Evolutionary conservation across 2,888 invertebrate genomes (phyloP), one percentile per base, ranked within the genome.

Genomic region (Salticus scenicus): DNA sequence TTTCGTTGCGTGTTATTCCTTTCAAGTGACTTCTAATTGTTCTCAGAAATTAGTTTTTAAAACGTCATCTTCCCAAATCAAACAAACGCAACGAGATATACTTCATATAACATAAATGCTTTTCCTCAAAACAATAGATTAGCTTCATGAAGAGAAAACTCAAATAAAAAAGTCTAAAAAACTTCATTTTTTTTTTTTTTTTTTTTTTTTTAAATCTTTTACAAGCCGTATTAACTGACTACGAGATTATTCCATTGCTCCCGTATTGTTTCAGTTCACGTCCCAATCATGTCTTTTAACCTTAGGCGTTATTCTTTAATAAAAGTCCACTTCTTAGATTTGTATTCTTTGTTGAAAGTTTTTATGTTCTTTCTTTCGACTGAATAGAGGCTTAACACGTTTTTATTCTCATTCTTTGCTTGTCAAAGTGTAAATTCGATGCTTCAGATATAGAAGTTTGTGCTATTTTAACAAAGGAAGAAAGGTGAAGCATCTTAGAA

Each of bases 41-140:
- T 83, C 83, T 30, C 83, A 71, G 77, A 77, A 83, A 77, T 77
- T 77, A 83, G 77, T 77, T 83, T n/a, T 66, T 67, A 47, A 83
- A 72, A 83, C 67, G 67, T 83, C 77, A 72, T 77, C 71, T 41
- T 76, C 42, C 31, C 72, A 69, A 75, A 75, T 74, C 83, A 67
- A 77, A 83, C 83, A 83, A 83, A 83, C 64, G 77, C n/a, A 47
- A 33, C 37, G 64, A 67, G 72, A 67, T 67, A 83, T 77, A 76
- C 77, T 77, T 83, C 72, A 42, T 24, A 24, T 51, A 31, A 41
- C 20, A n/a, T 74, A 69, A 69, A 74, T 24, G 24, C 57, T 57
- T 57, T 47, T 2, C n/a, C 57, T 24, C 57, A 17, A 57, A 20
- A 57, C 57, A 57, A 57, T 57, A 24, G 57, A 47, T 47, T 47